phyloP scores from a whole-genome alignment of 2,888 invertebrate species.

The Metopia argyrocephala region DNA sequence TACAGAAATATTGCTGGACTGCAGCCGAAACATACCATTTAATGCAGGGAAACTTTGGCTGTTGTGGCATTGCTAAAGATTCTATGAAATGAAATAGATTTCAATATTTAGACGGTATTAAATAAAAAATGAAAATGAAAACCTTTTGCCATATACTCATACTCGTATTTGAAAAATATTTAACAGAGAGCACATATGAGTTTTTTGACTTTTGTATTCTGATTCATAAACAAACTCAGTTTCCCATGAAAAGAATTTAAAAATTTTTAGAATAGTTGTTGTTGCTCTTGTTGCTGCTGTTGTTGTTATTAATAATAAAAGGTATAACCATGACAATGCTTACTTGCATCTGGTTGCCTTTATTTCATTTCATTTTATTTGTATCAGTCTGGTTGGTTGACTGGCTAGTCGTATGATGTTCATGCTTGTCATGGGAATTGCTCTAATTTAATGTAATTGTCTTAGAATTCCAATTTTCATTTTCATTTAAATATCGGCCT shows the following conservation, averaged over 20 bases:
- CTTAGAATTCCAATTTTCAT: conserved; percentile 74
- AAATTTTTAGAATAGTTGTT: conserved; percentile 57
- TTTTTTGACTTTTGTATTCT: not conserved
- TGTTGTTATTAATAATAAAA: conserved; percentile 50
- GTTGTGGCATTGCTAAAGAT: conserved; percentile 10
- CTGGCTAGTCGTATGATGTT: conserved; percentile 30
- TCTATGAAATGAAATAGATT: conserved; percentile 41
- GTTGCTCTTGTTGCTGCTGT: no score
- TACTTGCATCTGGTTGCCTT: not conserved
- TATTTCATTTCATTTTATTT: not conserved
- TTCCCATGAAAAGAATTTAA: conserved; percentile 42
- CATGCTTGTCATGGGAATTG: conserved; percentile 75
- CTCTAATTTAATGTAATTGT: conserved; percentile 78
- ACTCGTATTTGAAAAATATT: no score
- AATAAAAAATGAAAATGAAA: no score
- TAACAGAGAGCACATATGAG: not conserved
- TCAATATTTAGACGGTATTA: conserved; percentile 18
- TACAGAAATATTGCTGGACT: conserved; percentile 1
- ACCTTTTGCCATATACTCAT: no score
- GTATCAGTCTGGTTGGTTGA: not conserved
- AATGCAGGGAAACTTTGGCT: not conserved
- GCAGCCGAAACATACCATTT: conserved; percentile 3
- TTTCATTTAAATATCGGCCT: conserved; percentile 72
- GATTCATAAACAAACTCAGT: conserved; percentile 20
- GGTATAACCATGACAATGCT: conserved; percentile 15